phyloP scores from a whole-genome alignment of 1,140 invertebrate species.

The Aphelenchoides besseyi region DNA sequence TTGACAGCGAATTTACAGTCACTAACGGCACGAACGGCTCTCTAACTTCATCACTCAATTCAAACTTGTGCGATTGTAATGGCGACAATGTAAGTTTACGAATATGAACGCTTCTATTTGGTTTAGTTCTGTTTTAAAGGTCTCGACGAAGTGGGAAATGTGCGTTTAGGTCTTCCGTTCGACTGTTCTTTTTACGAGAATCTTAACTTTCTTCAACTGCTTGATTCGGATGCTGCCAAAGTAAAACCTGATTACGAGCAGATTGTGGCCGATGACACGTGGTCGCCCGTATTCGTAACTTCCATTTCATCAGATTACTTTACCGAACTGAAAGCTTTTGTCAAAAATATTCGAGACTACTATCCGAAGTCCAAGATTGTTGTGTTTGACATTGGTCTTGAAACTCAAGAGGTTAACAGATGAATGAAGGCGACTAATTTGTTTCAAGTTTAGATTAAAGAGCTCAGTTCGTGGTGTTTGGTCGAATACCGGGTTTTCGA shows the following conservation, averaged over 20 bases:
- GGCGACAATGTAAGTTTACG: neutral
- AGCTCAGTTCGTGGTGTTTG: neutral
- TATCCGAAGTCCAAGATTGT: constrained; percentile 7
- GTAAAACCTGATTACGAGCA: neutral
- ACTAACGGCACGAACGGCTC: too few relatives aligned
- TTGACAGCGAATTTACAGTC: too few relatives aligned
- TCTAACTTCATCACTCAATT: too few relatives aligned
- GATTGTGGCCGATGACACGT: neutral
- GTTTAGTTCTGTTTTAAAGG: constrained; percentile 1
- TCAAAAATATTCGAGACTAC: neutral
- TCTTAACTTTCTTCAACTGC: neutral
- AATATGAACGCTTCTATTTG: neutral
- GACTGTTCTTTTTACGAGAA: neutral
- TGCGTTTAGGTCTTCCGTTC: too few relatives aligned
- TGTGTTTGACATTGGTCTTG: constrained; percentile 2
- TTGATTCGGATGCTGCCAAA: neutral
- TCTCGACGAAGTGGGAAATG: neutral
- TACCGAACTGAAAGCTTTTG: neutral
- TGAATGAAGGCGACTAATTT: neutral
- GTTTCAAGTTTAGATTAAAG: constrained; percentile 3
- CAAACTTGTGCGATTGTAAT: neutral
- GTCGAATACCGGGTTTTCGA: neutral
- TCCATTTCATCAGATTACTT: neutral
- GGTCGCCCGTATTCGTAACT: constrained; percentile 9
- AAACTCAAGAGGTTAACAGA: neutral